Conservation (phyloP, 2,797 vertebrate genomes). For the Pelodytes ibericus region DNA sequence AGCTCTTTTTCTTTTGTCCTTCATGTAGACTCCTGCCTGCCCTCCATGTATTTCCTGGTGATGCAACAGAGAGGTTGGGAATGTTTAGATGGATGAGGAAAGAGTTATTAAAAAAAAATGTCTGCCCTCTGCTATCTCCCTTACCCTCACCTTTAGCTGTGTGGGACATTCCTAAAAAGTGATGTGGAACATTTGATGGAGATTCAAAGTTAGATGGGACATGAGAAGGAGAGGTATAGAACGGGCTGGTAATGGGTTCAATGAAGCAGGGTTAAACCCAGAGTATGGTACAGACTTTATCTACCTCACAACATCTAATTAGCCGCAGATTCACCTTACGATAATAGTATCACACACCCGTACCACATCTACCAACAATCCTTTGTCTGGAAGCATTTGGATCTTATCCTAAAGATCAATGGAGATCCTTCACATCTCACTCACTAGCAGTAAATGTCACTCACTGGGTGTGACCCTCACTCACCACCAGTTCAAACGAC, state of each 20-base stretch:
- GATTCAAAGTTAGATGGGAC: neutral
- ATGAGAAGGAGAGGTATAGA: slow-evolving; percentile 8
- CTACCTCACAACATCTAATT: slow-evolving; percentile 42
- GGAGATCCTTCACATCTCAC: neutral
- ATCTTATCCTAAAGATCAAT: slow-evolving; percentile 15
- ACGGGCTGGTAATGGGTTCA: slow-evolving; percentile 19
- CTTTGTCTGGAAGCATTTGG: neutral
- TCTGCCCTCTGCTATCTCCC: neutral
- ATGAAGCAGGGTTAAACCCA: slow-evolving; percentile 7
- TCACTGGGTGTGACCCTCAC: neutral
- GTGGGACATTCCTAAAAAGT: slow-evolving; percentile 5
- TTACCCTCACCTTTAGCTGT: neutral
- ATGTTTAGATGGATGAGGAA: slow-evolving; percentile 19
- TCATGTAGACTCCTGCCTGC: no score
- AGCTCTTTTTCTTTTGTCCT: no score
- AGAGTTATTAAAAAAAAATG: neutral
- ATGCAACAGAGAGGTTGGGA: slow-evolving; percentile 9
- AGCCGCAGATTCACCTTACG: slow-evolving; percentile 45
- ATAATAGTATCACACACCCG: neutral
- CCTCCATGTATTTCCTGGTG: no score
- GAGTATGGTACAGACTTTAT: slow-evolving; percentile 13
- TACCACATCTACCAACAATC: neutral
- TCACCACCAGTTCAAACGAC: neutral
- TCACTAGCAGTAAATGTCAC: neutral
- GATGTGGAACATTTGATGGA: neutral